Evolutionary conservation across 2,888 invertebrate genomes (phyloP).

Genomic region (Dusona sp.): DNA sequence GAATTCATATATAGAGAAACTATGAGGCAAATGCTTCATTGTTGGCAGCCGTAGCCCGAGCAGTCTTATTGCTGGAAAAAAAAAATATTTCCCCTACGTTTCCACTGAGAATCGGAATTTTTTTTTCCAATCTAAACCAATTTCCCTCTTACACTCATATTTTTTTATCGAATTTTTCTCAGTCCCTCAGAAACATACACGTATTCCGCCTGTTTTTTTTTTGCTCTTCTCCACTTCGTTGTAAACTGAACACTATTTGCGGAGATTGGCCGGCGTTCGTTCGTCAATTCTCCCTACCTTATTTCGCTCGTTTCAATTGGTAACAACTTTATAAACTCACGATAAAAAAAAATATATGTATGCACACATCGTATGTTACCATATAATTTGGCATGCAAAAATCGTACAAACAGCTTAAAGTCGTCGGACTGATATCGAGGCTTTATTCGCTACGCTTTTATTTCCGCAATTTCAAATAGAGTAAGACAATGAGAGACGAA

Average conservation of each 20-base stretch:
- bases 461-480: slow-evolving; percentile 57
- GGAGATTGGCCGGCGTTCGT: neutral
- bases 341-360: neutral
- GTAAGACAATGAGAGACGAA: slow-evolving; percentile 8
- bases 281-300: neutral
- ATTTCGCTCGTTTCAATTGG: slow-evolving; percentile 28
- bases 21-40: slow-evolving; percentile 11
- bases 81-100: slow-evolving; percentile 43
- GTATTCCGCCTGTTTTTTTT: slow-evolving; percentile 21
- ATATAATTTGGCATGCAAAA: slow-evolving; percentile 9
- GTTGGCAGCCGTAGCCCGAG: slow-evolving; percentile 35
- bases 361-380: neutral
- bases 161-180: neutral
- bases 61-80: slow-evolving; percentile 41
- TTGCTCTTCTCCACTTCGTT: neutral
- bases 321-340: slow-evolving; percentile 42
- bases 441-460: slow-evolving; percentile 26
- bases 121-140: slow-evolving; percentile 24
- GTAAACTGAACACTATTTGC: slow-evolving; percentile 27
- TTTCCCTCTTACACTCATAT: neutral
- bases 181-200: slow-evolving; percentile 12
- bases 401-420: slow-evolving; percentile 42
- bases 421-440: slow-evolving; percentile 8
- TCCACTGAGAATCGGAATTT: slow-evolving; percentile 27
- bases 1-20: slow-evolving; percentile 9